phyloP scores from a whole-genome alignment of 2,797 vertebrate genomes.

The Sebastes hopkinsi region DNA sequence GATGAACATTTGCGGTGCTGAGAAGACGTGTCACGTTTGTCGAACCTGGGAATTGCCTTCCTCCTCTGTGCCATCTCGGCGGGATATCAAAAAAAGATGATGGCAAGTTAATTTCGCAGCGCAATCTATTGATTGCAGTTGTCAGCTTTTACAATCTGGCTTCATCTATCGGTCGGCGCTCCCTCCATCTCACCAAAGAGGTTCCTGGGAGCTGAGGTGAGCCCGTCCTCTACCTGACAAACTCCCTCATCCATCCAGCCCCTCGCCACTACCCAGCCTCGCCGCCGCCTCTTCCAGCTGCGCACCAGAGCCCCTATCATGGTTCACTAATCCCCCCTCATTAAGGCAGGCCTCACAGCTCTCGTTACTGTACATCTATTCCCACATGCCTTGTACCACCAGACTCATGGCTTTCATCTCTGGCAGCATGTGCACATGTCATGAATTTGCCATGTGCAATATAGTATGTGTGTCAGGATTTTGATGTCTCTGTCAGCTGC shows the following conservation, averaged over 20 bases:
- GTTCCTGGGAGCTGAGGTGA: constrained; percentile 50
- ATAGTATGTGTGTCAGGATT: constrained; percentile 46
- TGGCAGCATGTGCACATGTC: constrained; percentile 57
- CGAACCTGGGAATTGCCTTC: constrained; percentile 25
- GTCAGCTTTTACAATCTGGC: constrained; percentile 63
- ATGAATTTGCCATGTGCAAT: constrained; percentile 65
- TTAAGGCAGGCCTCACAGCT: constrained; percentile 65
- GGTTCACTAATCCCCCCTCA: constrained; percentile 76
- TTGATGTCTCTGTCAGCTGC: constrained; percentile 61
- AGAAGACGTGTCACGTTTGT: neutral
- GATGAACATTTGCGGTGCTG: neutral
- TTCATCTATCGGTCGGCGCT: constrained; percentile 30
- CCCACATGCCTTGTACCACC: constrained; percentile 56
- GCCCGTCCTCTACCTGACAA: constrained; percentile 65
- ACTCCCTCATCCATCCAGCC: constrained; percentile 31
- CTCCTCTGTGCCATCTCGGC: constrained; percentile 20
- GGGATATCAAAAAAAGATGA: constrained; percentile 53
- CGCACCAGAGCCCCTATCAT: constrained; percentile 46
- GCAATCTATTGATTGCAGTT: constrained; percentile 65
- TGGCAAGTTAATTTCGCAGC: constrained; percentile 46
- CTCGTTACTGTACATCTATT: constrained; percentile 70
- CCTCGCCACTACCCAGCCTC: constrained; percentile 11
- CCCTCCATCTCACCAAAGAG: constrained; percentile 29
- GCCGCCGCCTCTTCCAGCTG: constrained; percentile 22
- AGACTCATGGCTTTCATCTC: constrained; percentile 67